These are phyloP conservation scores for Sigmodon hispidus DNA, from an alignment of 2,113 vertebrate genomes.

Conservation along the genomic window DNA sequence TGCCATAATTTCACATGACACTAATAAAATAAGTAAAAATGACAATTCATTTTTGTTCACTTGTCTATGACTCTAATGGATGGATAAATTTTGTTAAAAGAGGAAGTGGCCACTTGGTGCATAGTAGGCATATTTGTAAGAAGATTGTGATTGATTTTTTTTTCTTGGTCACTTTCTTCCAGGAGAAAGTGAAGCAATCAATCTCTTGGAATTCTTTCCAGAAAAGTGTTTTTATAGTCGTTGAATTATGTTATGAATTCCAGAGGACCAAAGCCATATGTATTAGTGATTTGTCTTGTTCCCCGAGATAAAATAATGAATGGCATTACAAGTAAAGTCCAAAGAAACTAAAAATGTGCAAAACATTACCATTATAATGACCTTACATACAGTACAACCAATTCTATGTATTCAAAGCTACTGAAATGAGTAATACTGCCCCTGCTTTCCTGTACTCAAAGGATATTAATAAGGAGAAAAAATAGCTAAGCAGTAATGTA, in stretches of 20 bases:
- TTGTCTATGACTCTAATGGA: slow-evolving; percentile 85
- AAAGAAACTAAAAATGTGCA: slow-evolving; percentile 73
- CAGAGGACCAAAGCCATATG: slow-evolving; percentile 57
- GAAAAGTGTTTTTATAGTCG: slow-evolving; percentile 82
- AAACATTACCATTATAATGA: slow-evolving; percentile 75
- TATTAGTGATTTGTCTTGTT: slow-evolving; percentile 65
- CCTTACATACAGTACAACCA: slow-evolving; percentile 68
- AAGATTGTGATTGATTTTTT: slow-evolving; percentile 87
- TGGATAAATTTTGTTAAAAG: slow-evolving; percentile 84
- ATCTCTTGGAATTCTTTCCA: slow-evolving; percentile 82
- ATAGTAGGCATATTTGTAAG: slow-evolving; percentile 88
- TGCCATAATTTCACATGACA: slow-evolving; percentile 87
- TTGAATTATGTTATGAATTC: slow-evolving; percentile 76
- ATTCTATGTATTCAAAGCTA: slow-evolving; percentile 77
- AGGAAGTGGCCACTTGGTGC: slow-evolving; percentile 82
- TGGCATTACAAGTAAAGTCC: neutral
- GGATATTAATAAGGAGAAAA: slow-evolving; percentile 44
- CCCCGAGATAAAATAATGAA: slow-evolving; percentile 50
- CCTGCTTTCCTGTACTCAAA: slow-evolving; percentile 58
- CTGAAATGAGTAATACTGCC: slow-evolving; percentile 73
- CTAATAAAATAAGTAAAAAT: slow-evolving; percentile 88
- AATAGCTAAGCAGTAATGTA: slow-evolving; percentile 44
- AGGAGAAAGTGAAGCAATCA: slow-evolving; percentile 81
- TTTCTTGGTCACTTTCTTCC: slow-evolving; percentile 82
- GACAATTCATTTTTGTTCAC: slow-evolving; percentile 89